phyloP scores from a whole-genome alignment of 2,888 invertebrate species.

The Drosophila fungiperda region DNA sequence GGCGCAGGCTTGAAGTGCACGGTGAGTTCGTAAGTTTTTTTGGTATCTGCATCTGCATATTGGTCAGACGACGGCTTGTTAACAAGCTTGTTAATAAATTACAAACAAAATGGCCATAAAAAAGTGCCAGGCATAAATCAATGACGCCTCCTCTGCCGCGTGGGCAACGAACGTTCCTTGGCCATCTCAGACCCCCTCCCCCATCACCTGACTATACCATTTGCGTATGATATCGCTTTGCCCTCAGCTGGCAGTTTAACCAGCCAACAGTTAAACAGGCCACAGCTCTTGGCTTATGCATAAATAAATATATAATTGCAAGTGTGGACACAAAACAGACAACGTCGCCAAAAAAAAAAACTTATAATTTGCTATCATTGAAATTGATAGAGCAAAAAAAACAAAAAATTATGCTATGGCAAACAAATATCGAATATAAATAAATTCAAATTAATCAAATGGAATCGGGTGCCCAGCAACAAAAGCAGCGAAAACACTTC shows the following conservation, averaged over 20 bases:
- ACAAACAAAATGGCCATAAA: slow-evolving; percentile 81
- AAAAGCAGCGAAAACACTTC: slow-evolving; percentile 45
- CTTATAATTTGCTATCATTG: slow-evolving; percentile 61
- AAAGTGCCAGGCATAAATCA: slow-evolving; percentile 80
- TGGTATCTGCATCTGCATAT: slow-evolving; percentile 65
- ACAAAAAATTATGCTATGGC: slow-evolving; percentile 47
- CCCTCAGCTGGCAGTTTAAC: slow-evolving; percentile 20
- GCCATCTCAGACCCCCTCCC: background rate
- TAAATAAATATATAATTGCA: slow-evolving; percentile 78
- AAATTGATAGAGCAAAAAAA: slow-evolving; percentile 67
- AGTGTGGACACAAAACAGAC: slow-evolving; percentile 71
- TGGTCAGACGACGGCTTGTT: slow-evolving; percentile 66
- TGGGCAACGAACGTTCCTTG: slow-evolving; percentile 8
- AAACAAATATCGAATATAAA: slow-evolving; percentile 59
- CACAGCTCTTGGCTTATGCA: slow-evolving; percentile 47
- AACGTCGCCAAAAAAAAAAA: slow-evolving; percentile 50
- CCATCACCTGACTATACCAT: background rate
- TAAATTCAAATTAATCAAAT: slow-evolving; percentile 76
- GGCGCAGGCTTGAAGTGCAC: slow-evolving; percentile 48
- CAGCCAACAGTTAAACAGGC: slow-evolving; percentile 27
- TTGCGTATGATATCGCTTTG: slow-evolving; percentile 29
- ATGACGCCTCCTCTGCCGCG: slow-evolving; percentile 54
- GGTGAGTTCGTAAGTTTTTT: slow-evolving; percentile 20
- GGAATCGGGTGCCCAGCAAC: slow-evolving; percentile 21
- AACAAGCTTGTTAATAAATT: slow-evolving; percentile 82